Evolutionary conservation across 1,140 invertebrate species (phyloP).

Genomic region (Ceratina calcarata): DNA sequence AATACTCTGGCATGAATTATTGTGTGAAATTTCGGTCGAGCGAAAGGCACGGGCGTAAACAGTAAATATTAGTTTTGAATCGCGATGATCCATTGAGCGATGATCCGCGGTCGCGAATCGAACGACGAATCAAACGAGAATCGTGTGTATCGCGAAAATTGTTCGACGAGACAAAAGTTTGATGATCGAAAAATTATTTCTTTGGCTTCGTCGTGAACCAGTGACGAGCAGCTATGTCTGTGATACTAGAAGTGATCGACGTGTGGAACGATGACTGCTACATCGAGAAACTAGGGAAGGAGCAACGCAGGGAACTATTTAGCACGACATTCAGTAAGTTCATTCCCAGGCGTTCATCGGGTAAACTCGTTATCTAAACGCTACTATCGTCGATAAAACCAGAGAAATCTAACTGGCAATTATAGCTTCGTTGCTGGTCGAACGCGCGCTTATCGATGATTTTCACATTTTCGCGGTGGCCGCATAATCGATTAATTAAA

Average conservation of each 20-base stretch:
- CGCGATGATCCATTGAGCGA: background rate
- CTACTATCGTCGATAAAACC: background rate
- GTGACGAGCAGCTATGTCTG: background rate
- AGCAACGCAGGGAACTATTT: background rate
- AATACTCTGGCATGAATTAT: background rate
- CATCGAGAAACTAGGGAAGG: accelerated
- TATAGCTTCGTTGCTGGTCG: background rate
- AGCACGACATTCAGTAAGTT: background rate
- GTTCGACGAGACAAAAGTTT: background rate
- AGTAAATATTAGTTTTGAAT: background rate
- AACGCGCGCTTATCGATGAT: background rate
- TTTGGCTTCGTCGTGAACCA: background rate
- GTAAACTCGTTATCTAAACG: background rate
- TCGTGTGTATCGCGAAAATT: background rate
- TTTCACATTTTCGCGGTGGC: background rate
- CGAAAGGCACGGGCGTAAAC: constrained; percentile 11
- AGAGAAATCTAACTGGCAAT: background rate
- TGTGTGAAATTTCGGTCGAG: background rate
- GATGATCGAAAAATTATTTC: too few relatives aligned
- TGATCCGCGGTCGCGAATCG: background rate
- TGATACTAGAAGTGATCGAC: background rate
- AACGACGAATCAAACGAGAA: background rate
- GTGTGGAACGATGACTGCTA: background rate
- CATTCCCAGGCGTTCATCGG: background rate
- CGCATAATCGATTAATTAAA: constrained; percentile 6